Evolutionary conservation across 2,888 invertebrate genomes (phyloP), one percentile per base, ranked within the genome.

Genomic region (Aphrophora alni): DNA sequence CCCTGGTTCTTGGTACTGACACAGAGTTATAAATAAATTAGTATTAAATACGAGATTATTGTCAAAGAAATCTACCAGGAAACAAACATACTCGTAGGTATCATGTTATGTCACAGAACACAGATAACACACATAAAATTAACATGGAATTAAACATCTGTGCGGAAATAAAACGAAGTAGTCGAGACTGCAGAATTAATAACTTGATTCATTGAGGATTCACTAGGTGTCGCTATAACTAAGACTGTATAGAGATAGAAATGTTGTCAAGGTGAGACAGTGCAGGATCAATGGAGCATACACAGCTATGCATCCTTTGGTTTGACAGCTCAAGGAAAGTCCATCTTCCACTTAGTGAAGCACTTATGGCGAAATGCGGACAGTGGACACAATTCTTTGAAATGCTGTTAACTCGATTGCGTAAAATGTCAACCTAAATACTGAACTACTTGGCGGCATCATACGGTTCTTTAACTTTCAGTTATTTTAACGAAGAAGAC

Each of bases 111-210:
- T 59, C 59, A 2, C 12, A 14, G 8, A 14, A 14, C 44, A 14
- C 44, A 21, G 59, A 59, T 21, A 59, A n/a, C 21, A 21, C n/a
- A 59, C 59, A 59, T 59, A 59, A 59, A 59, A 59, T 59, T 59
- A 59, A 59, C 59, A 59, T 59, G n/a, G 14, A 59, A 59, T 59
- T 59, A 59, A 59, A 59, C 59, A 59, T 59, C n/a, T 59, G 59
- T 21, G 59, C 44, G 8, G 44, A 44, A 44, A 44, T 14, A 14
- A 5, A 14, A 44, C 12, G 8, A 44, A 44, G 12, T 7, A 10
- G 5, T 44, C 2, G 17, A 44, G 44, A 44, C 14, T 10, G 17
- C 44, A 14, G 44, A 17, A 44, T 44, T 21, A 21, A 59, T 21
- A 14, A 14, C n/a, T 0, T n/a, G 14, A 21, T 59, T 59, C 59